phyloP scores from a whole-genome alignment of 2,888 invertebrate species.

The Callyntrura guangdongensis region DNA sequence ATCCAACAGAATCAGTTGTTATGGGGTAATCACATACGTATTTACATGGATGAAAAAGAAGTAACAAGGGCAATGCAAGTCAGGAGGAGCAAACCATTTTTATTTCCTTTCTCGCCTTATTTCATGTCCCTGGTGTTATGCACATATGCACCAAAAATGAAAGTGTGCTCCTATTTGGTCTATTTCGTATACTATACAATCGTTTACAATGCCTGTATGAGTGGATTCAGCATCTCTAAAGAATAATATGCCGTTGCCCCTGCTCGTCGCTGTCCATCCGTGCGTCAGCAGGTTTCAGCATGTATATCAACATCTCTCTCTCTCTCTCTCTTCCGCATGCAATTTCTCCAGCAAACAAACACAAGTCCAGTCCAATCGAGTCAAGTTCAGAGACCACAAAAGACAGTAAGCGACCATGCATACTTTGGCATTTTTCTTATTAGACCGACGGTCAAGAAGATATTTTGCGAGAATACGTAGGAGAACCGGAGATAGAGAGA shows the following conservation, averaged over 20 bases:
- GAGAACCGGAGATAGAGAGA: slow-evolving; percentile 11
- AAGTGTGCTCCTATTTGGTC: not conserved
- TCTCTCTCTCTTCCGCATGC: not conserved
- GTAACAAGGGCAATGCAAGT: not conserved
- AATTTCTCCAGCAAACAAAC: not conserved
- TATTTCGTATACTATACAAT: not conserved
- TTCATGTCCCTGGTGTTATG: not conserved
- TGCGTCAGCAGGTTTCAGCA: not conserved
- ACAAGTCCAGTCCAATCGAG: not conserved
- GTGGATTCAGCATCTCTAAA: not conserved
- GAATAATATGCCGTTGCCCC: not conserved
- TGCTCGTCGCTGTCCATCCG: not conserved
- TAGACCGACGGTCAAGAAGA: slow-evolving; percentile 64
- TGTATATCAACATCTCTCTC: too few relatives aligned
- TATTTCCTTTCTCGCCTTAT: not conserved
- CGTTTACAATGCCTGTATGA: not conserved
- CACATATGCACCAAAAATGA: not conserved
- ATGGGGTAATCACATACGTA: not conserved
- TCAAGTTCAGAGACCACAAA: slow-evolving; percentile 24
- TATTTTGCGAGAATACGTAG: slow-evolving; percentile 28
- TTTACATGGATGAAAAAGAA: too few relatives aligned
- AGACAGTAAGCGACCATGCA: slow-evolving; percentile 1
- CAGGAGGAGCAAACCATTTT: not conserved
- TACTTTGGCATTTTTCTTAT: slow-evolving; percentile 19
- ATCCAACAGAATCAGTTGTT: not conserved